Percentiles rank a stretch among this genome's conserved stretches.
Conservation (phyloP, 1,140 invertebrate genomes). For the Leptinotarsa texana region DNA sequence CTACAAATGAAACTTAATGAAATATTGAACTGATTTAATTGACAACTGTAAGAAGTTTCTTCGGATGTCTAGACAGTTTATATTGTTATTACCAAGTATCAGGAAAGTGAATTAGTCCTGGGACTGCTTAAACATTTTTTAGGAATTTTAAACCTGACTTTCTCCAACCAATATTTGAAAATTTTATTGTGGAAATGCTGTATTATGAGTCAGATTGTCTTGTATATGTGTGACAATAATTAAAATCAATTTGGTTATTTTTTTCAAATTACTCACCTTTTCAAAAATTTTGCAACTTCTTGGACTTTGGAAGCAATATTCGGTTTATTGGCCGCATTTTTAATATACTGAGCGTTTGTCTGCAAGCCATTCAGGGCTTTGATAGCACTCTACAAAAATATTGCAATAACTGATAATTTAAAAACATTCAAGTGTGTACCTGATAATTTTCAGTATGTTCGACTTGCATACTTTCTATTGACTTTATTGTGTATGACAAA, state of each 20-base stretch:
- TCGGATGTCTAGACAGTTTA: not conserved
- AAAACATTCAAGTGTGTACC: not conserved
- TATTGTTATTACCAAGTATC: not conserved
- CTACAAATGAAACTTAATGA: not conserved
- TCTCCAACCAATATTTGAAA: too few species aligned
- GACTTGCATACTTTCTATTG: not conserved
- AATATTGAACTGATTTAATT: conserved; percentile 10
- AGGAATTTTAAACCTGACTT: too few species aligned
- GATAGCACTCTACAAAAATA: conserved; percentile 45
- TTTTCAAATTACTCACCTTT: not conserved
- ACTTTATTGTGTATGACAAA: not conserved
- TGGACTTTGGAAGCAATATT: conserved; percentile 31
- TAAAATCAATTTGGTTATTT: not conserved
- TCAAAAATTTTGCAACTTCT: not conserved
- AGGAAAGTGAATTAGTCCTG: too few species aligned
- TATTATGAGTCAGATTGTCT: too few species aligned
- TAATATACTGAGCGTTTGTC: conserved; percentile 50
- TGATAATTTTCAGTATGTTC: conserved; percentile 9
- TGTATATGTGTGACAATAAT: not conserved
- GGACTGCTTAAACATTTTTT: too few species aligned
- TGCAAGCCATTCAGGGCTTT: conserved; percentile 49
- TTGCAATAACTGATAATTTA: not conserved
- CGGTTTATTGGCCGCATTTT: conserved; percentile 38
- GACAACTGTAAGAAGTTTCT: not conserved
- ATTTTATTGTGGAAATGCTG: too few species aligned